Percentiles rank a stretch among this genome's conserved stretches.
phyloP scores from a whole-genome alignment of 1,140 invertebrate species.

The Druon quercuslanigerum region DNA sequence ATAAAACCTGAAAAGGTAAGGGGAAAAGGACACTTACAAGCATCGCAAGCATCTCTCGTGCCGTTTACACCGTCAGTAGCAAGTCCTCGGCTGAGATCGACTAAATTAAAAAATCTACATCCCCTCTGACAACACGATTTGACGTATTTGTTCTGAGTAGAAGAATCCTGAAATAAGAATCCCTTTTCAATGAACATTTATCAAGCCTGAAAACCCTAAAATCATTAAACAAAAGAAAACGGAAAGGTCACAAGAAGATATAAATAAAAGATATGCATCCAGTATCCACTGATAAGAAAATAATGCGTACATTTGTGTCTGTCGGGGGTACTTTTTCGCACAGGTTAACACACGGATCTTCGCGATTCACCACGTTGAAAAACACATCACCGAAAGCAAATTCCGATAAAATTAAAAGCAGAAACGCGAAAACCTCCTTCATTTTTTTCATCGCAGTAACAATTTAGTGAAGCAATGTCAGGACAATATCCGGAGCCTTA shows the following conservation, averaged over 20 bases:
- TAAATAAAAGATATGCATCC: background rate
- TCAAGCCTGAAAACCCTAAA: background rate
- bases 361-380: conserved; percentile 55
- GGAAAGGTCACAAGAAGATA: conserved; percentile 26
- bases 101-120: conserved; percentile 71
- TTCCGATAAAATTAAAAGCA: conserved; percentile 43
- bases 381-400: conserved; percentile 55
- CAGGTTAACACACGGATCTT: conserved; percentile 63
- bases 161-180: conserved; percentile 51
- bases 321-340: conserved; percentile 62
- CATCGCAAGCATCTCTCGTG: conserved; percentile 66
- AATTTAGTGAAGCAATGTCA: conserved; percentile 18
- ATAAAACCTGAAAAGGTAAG: background rate
- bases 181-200: background rate
- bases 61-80: conserved; percentile 55
- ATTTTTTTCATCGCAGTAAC: conserved; percentile 42
- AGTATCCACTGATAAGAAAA: conserved; percentile 19
- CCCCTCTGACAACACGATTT: conserved; percentile 70
- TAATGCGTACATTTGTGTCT: conserved; percentile 47
- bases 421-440: conserved; percentile 37
- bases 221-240: background rate
- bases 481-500: background rate
- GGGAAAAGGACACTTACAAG: conserved; percentile 56
- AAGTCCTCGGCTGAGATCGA: conserved; percentile 58
- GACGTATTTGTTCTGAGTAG: conserved; percentile 53